A percentile compares a stretch with the other conserved stretches of the same genome.
These are phyloP conservation scores for Lochmaea capreae DNA, from an alignment of 2,888 invertebrate genomes.

Conservation along the genomic window DNA sequence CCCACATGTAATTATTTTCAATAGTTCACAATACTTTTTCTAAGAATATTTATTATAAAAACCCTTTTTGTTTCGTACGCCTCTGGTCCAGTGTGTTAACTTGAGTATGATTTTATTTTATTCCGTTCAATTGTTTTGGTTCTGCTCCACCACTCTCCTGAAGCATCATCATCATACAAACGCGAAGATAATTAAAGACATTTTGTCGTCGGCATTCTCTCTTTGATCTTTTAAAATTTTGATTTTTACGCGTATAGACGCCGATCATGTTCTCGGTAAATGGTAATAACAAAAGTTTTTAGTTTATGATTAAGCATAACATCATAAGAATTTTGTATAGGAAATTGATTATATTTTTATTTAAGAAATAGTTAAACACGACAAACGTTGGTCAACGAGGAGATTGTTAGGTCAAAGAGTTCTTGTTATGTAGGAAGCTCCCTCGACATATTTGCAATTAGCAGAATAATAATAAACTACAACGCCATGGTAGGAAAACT, in stretches of 20 bases:
- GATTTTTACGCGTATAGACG: constrained; percentile 43
- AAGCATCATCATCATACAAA: constrained; percentile 35
- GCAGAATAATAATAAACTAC: too few species aligned
- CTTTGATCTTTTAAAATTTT: constrained; percentile 39
- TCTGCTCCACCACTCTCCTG: constrained; percentile 47
- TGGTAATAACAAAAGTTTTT: constrained; percentile 41
- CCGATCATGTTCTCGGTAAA: constrained; percentile 42
- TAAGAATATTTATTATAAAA: too few species aligned
- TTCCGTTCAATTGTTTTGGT: constrained; percentile 49
- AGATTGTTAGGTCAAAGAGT: too few species aligned
- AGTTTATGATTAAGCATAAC: constrained; percentile 37
- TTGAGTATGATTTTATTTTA: constrained; percentile 51
- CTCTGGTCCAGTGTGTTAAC: constrained; percentile 33
- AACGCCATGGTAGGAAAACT: too few species aligned
- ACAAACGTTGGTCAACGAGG: not conserved
- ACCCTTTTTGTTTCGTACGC: not conserved
- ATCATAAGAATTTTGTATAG: constrained; percentile 12
- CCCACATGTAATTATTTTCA: too few species aligned
- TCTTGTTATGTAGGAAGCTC: too few species aligned
- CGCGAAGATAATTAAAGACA: constrained; percentile 48
- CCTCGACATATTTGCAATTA: too few species aligned
- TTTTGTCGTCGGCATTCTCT: constrained; percentile 40
- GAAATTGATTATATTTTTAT: constrained; percentile 1
- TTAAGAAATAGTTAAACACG: not conserved
- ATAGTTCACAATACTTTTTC: too few species aligned